Evolutionary conservation across 2,113 vertebrate species (phyloP).

Genomic region (Rattus rattus): DNA sequence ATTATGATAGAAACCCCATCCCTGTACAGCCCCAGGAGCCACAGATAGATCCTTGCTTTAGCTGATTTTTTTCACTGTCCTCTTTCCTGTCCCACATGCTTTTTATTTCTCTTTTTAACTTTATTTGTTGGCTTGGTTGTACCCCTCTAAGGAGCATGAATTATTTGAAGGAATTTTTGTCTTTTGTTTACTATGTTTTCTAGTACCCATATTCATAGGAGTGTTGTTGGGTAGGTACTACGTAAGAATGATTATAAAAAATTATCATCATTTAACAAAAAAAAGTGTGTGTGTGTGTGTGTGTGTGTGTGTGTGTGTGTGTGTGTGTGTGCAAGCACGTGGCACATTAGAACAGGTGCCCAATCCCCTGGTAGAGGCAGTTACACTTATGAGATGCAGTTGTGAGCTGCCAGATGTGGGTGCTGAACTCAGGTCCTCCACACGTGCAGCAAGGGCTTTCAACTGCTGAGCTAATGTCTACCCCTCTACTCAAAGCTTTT

Average conservation of each 20-base stretch:
- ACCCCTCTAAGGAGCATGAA: background rate
- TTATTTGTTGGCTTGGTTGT: background rate
- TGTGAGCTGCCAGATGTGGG: background rate
- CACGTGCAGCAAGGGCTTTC: background rate
- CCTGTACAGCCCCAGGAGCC: background rate
- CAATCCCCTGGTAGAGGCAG: background rate
- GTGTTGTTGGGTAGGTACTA: background rate
- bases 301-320: rapidly evolving
- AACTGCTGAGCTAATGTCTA: background rate
- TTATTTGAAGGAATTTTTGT: background rate
- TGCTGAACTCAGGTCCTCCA: background rate
- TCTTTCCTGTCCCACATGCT: background rate
- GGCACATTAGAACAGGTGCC: background rate
- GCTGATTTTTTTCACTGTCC: background rate
- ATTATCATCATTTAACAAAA: background rate
- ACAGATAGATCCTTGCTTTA: background rate
- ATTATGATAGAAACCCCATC: background rate
- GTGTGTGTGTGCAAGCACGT: too few relatives aligned
- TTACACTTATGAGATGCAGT: background rate
- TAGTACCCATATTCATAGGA: constrained; percentile 9
- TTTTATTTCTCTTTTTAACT: background rate
- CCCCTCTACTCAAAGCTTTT: background rate
- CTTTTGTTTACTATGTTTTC: background rate
- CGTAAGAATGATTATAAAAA: background rate
- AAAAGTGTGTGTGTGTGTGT: too few relatives aligned